These are phyloP conservation scores for Drosophila sturtevanti DNA, from an alignment of 1,140 invertebrate genomes.

Conservation along the genomic window DNA sequence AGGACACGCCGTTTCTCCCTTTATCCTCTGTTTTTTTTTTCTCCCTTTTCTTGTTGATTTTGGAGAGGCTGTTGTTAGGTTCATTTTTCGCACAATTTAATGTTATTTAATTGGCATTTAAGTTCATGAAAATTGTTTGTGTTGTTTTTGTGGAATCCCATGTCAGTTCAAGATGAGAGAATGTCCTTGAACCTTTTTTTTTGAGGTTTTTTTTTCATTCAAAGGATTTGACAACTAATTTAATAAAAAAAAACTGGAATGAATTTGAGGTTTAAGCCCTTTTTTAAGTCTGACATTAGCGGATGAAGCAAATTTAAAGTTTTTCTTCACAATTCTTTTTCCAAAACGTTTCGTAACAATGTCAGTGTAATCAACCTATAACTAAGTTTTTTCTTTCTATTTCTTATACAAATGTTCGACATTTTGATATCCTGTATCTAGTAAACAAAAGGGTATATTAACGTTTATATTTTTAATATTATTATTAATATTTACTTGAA, in stretches of 20 bases:
- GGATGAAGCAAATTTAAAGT: background rate
- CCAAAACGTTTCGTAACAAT: background rate
- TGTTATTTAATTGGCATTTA: conserved; percentile 81
- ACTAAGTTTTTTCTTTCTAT: background rate
- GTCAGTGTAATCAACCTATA: background rate
- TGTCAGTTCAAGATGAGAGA: conserved; percentile 31
- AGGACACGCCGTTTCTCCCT: conserved; percentile 18
- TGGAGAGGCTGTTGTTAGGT: conserved; percentile 41
- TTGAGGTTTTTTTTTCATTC: conserved; percentile 8
- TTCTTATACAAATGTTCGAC: background rate
- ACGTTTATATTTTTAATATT: too few species aligned
- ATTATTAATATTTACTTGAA: too few species aligned
- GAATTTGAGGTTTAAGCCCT: background rate
- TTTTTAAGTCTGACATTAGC: background rate
- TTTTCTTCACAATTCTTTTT: background rate
- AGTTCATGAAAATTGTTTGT: conserved; percentile 69
- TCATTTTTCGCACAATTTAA: conserved; percentile 79
- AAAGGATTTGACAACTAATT: conserved; percentile 9
- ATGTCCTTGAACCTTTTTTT: conserved; percentile 33
- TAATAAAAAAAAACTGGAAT: background rate
- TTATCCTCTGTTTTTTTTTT: conserved; percentile 11
- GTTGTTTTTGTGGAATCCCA: conserved; percentile 28
- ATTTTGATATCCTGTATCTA: background rate
- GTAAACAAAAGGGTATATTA: background rate
- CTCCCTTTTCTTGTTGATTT: conserved; percentile 3